phyloP scores from a whole-genome alignment of 2,888 invertebrate genomes.

The Leptothorax acervorum region DNA sequence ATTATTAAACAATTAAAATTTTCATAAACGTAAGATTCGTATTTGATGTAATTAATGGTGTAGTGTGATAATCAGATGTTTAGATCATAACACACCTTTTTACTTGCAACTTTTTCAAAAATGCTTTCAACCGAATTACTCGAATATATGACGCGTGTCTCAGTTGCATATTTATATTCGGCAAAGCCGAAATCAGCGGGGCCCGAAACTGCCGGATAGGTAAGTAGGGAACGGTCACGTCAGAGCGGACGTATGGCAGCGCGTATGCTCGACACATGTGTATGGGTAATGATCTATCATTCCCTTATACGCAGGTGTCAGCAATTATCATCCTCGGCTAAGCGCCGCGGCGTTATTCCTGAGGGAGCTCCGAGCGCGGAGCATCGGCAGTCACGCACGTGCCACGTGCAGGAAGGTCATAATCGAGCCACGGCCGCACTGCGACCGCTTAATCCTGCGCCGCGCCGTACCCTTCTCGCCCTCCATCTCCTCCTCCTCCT shows the following conservation, averaged over 20 bases:
- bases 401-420: constrained; percentile 65
- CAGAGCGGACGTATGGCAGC: constrained; percentile 33
- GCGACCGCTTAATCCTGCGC: constrained; percentile 45
- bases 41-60: not conserved
- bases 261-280: constrained; percentile 46
- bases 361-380: constrained; percentile 47
- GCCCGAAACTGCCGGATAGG: not conserved
- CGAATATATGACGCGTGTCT: not conserved
- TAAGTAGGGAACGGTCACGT: constrained; percentile 21
- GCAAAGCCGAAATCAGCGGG: constrained; percentile 7
- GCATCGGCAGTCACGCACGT: constrained; percentile 68
- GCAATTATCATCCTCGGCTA: constrained; percentile 72
- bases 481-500: not conserved
- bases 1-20: not conserved
- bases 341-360: constrained; percentile 70
- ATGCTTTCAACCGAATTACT: not conserved
- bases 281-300: constrained; percentile 67
- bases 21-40: not conserved
- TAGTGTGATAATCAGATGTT: not conserved
- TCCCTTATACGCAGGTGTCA: constrained; percentile 70
- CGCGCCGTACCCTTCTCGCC: not conserved
- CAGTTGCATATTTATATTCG: not conserved
- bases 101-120: not conserved
- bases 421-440: constrained; percentile 64
- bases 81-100: not conserved